Base-by-base conservation (phyloP, 2,888 invertebrate species). In the Dorcus parallelipipedus region DNA sequence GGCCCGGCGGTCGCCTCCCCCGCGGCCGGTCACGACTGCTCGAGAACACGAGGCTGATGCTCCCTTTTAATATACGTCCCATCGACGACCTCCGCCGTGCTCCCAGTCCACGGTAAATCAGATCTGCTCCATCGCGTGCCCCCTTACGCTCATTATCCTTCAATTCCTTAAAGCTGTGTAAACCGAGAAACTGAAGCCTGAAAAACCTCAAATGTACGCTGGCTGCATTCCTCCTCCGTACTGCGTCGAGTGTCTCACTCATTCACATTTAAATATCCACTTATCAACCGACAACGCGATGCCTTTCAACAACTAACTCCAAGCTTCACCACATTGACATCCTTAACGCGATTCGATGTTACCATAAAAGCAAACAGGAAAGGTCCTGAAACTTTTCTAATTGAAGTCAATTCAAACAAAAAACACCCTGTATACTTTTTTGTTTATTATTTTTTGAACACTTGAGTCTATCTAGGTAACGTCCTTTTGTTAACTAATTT, bases 11-110 rank as follows among this genome's bases (percentile, higher is more conserved):
- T 72, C 74, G 69, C 71, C 73, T 75, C 74, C 72, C 76, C 76
- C 76, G 75, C 76, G 73, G 73, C 74, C 65, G 73, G 77, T 77
- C 77, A 76, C 77, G 77, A 77, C 70, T 75, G 74, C 75, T 74
- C 76, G 74, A 73, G 73, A 74, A 75, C 76, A 75, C 75, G 76
- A 75, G 71, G 73, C 70, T 64, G 63, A 68, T 70, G 69, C 68
- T 74, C 75, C 74, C 74, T 76, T 75, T 75, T 73, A 75, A 69
- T 75, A 69, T 68, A 69, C 65, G 65, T 67, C 66, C 64, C 67
- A 64, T 66, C 63, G 62, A 64, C 66, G 66, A 71, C 70, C 68
- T 69, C 69, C 67, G 65, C 68, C 69, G 66, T 66, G 66, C 68
- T 68, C 64, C 65, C 67, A 64, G 67, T 67, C 63, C 66, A 61